Conservation (phyloP, 2,888 invertebrate species). For the Drosophila ustulata region DNA sequence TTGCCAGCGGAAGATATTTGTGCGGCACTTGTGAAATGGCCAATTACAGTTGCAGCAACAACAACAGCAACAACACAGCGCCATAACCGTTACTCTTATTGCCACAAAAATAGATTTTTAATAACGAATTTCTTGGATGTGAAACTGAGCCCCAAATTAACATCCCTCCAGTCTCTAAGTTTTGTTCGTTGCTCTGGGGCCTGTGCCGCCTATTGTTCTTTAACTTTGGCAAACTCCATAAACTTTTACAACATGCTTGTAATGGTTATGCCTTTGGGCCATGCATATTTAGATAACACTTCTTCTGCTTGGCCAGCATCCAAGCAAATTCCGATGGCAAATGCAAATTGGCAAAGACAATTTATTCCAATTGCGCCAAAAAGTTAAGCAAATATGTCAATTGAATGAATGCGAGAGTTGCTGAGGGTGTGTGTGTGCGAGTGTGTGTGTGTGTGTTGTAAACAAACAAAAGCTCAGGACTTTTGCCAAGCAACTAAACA, state of each 20-base stretch:
- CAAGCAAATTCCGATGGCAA: constrained; percentile 22
- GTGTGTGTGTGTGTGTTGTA: constrained; percentile 27
- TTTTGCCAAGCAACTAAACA: constrained; percentile 62
- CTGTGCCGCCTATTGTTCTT: constrained; percentile 6
- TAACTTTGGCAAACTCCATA: constrained; percentile 25
- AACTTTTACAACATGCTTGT: constrained; percentile 24
- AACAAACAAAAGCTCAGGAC: constrained; percentile 71
- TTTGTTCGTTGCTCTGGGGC: too few species aligned
- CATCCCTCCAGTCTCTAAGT: not conserved
- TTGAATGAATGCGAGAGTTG: constrained; percentile 26
- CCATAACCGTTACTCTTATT: not conserved
- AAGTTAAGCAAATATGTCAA: constrained; percentile 64
- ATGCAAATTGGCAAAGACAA: constrained; percentile 74
- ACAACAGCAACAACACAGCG: constrained; percentile 11
- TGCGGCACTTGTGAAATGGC: constrained; percentile 51
- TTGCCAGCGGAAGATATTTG: constrained; percentile 67
- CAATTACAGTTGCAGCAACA: constrained; percentile 58
- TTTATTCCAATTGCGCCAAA: constrained; percentile 71
- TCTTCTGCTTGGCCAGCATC: constrained; percentile 24
- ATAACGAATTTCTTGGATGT: constrained; percentile 33
- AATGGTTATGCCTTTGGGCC: constrained; percentile 21
- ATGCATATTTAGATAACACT: constrained; percentile 46
- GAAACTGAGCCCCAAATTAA: constrained; percentile 1
- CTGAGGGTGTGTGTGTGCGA: constrained; percentile 12
- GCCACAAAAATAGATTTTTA: constrained; percentile 2